A percentile compares a stretch with the other conserved stretches of the same genome.
Evolutionary conservation across 1,140 invertebrate species (phyloP).

Genomic region (Conus ventricosus): DNA sequence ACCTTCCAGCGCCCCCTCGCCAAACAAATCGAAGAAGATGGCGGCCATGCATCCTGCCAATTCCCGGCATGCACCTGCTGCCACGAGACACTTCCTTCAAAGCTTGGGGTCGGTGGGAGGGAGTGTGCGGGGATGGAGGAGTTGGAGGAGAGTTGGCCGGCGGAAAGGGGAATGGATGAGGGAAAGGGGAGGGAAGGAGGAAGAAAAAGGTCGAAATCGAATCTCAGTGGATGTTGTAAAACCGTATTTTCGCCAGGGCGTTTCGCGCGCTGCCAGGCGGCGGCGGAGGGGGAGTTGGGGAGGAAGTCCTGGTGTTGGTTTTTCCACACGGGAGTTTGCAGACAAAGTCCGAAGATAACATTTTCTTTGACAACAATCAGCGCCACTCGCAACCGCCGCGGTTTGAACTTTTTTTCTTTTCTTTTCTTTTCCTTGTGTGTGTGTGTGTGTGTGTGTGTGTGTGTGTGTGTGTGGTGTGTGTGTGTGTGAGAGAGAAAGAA

Average conservation of each 20-base stretch:
- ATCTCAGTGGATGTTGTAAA: background rate
- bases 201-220: background rate
- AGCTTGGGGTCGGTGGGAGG: no score
- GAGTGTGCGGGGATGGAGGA: no score
- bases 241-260: background rate
- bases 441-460: no score
- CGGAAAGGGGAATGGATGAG: no score
- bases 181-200: background rate
- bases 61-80: constrained; percentile 15
- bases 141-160: no score
- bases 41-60: constrained; percentile 9
- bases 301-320: background rate
- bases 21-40: constrained; percentile 24
- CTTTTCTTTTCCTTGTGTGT: no score
- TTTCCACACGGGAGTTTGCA: background rate
- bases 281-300: background rate
- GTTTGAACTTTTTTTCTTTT: no score
- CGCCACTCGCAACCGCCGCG: background rate
- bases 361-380: constrained; percentile 13
- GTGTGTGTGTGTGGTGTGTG: no score
- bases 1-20: background rate
- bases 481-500: no score
- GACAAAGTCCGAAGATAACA: background rate
- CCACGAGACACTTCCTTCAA: background rate
- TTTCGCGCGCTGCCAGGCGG: background rate